These are phyloP conservation scores for Drosophila gaucha DNA, from an alignment of 2,888 invertebrate genomes.

Conservation along the genomic window DNA sequence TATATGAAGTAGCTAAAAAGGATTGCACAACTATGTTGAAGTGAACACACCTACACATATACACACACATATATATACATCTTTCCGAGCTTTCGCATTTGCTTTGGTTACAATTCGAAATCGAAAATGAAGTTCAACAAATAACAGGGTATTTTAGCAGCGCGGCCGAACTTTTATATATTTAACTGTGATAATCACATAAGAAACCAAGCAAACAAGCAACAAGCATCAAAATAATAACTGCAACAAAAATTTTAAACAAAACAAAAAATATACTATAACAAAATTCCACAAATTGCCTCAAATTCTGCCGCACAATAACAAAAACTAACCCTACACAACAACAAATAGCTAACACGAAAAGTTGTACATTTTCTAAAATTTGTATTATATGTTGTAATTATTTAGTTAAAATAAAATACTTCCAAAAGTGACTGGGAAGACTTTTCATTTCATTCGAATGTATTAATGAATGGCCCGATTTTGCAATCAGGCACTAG, in stretches of 20 bases:
- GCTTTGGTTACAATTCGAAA: constrained; percentile 29
- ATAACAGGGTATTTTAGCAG: constrained; percentile 60
- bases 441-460: not conserved
- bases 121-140: constrained; percentile 27
- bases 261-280: not conserved
- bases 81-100: constrained; percentile 43
- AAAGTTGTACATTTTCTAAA: constrained; percentile 68
- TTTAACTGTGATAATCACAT: constrained; percentile 82
- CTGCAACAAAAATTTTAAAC: constrained; percentile 2
- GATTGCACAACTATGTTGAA: constrained; percentile 48
- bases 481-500: constrained; percentile 64
- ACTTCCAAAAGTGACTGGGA: constrained; percentile 32
- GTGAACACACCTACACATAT: constrained; percentile 7
- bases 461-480: constrained; percentile 53
- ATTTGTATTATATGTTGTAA: constrained; percentile 81
- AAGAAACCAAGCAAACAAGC: too few relatives aligned
- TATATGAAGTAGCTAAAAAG: constrained; percentile 70
- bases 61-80: constrained; percentile 21
- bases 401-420: constrained; percentile 70
- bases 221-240: constrained; percentile 11
- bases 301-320: constrained; percentile 16
- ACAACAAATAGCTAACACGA: constrained; percentile 9
- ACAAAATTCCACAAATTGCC: not conserved
- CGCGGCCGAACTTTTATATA: constrained; percentile 71
- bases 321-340: constrained; percentile 4